Evolutionary conservation across 2,888 invertebrate genomes (phyloP), one percentile per base, ranked within the genome.

Genomic region (Timema cristinae): DNA sequence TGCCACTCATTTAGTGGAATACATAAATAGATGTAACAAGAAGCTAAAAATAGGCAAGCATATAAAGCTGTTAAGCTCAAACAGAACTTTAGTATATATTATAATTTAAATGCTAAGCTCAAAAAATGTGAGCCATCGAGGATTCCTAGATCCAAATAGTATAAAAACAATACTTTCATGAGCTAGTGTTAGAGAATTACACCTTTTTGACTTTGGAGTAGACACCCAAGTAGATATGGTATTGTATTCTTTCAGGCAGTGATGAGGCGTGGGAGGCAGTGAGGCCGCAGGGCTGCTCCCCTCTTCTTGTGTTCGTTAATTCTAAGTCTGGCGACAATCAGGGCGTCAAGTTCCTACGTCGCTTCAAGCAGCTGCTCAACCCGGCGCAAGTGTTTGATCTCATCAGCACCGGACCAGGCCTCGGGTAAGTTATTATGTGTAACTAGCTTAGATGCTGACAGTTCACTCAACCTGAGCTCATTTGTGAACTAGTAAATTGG

Each of bases 311-410:
- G 75, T 97, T 98, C 82, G 97, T 98, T 80, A 98, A 98, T 85
- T 97, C 97, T 75, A 95, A 97, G 86, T 97, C 97, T 77, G 96
- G 98, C 78, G 98, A 98, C 86, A 97, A 97, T 86, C 98, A 98
- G 83, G 98, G 98, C 75, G 91, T 97, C 51, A 95, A 97, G 84
- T 97, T 98, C 85, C 87, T 98, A 76, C 88, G 97, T 70, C 89
- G 96, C 76, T 97, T 98, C 85, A 95, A 94, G 82, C 97, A 97
- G 83, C 87, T 98, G 72, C 86, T 98, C 73, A 98, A 98, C 85
- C 98, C 98, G 13, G 96, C 97, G 73, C 98, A 98, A 85, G 97
- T 98, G 73, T 98, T 97, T 83, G 98, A 98, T 85, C 89, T 98
- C 80, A 95, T 96, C 82, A 92, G 91, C 76, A 91, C 91, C 52